A percentile compares a stretch with the other conserved stretches of the same genome.
These are phyloP conservation scores for Alitta virens DNA, from an alignment of 2,888 invertebrate species.

Conservation along the genomic window DNA sequence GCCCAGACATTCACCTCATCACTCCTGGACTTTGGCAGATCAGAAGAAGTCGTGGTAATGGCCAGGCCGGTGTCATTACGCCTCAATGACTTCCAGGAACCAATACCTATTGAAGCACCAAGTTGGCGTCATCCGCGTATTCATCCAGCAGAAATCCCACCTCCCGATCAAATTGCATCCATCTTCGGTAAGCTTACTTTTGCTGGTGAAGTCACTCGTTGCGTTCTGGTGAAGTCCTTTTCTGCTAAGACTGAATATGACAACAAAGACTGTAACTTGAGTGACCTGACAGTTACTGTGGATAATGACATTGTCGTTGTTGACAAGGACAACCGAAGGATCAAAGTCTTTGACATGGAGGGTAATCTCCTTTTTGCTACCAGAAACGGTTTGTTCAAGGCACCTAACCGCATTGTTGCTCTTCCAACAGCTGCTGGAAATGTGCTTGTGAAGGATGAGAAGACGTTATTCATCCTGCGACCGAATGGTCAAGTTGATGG, in stretches of 20 bases:
- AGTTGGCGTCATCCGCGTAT: constrained; percentile 32
- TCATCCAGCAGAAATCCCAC: constrained; percentile 26
- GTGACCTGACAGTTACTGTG: constrained; percentile 28
- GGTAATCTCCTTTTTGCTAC: constrained; percentile 11
- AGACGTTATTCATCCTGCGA: constrained; percentile 24
- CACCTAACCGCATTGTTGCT: constrained; percentile 27
- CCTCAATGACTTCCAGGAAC: constrained; percentile 28
- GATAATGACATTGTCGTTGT: constrained; percentile 28
- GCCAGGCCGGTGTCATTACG: constrained; percentile 22
- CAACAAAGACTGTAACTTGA: constrained; percentile 25
- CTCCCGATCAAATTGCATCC: constrained; percentile 11
- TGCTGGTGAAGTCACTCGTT: constrained; percentile 30
- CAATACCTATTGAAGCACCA: constrained; percentile 17
- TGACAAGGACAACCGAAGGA: constrained; percentile 29
- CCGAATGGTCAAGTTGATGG: constrained; percentile 25
- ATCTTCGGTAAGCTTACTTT: constrained; percentile 32
- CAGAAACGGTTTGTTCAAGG: constrained; percentile 19
- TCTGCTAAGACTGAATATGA: constrained; percentile 20
- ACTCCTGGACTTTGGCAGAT: constrained; percentile 30
- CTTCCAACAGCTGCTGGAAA: constrained; percentile 15
- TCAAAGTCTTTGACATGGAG: constrained; percentile 26
- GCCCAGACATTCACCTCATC: constrained; percentile 27
- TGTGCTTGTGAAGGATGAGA: constrained; percentile 32
- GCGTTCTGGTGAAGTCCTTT: constrained; percentile 24
- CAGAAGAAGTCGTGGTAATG: constrained; percentile 34